Base-by-base conservation (phyloP, 2,888 invertebrate species). In the Pedicia rivosa region DNA sequence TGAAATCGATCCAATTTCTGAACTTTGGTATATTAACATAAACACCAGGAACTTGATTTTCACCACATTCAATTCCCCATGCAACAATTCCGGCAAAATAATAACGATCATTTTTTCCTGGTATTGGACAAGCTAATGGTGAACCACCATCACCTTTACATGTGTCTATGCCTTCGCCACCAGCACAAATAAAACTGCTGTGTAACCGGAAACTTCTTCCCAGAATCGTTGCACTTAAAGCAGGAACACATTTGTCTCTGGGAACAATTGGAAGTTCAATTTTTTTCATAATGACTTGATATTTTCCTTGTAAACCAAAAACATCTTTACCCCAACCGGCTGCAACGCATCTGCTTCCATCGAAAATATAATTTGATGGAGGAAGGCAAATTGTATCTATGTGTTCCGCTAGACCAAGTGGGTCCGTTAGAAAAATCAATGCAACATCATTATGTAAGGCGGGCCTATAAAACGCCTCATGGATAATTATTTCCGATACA, bases 41-140 rank as follows among this genome's bases (percentile, higher is more conserved):
- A 0, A 82, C 78, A 1, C 79, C 83, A 0, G 82, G 83, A 13
- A 70, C 65, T 27, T 67, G 63, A 35, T 66, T 61, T 13, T 61
- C 61, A 0, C 80, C 82, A 48, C 86, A 86, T 0, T 78, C 79
- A 44, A 86, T 76, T 12, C 86, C 84, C 84, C 84, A 86, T 2
- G 83, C 74, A 0, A 84, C 83, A 27, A 83, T 75, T 2, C 81
- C 81, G 19, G 54, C 52, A 15, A 59, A 53, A 37, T 52, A 52
- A 31, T 42, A 56, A 10, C 51, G 51, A 9, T 47, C 38, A 1
- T 43, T 47, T 33, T 42, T 46, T 22, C 67, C 69, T 40, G 59
- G 59, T 35, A 76, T 59, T 1, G 79, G 76, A 45, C 84, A 86
- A 1, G 79, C 78, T 9, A 86, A 60, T 0, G 84, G 80, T 14